Percentiles rank a stretch among this genome's conserved stretches.
phyloP scores from a whole-genome alignment of 2,888 invertebrate genomes.

The Drosophila villosipedis region DNA sequence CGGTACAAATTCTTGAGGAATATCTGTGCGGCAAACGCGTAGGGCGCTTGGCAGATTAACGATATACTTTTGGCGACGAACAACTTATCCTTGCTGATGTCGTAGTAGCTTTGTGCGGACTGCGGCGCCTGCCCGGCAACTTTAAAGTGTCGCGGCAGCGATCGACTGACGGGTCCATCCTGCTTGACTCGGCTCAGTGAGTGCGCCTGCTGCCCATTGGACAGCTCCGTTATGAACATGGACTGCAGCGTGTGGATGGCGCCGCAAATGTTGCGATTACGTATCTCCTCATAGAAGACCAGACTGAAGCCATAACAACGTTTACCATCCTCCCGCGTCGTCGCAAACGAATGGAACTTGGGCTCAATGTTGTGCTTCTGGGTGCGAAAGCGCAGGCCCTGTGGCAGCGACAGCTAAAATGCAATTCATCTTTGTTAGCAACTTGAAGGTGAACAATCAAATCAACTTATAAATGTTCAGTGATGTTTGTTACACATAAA shows the following conservation, averaged over 20 bases:
- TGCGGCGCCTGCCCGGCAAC: constrained; percentile 91
- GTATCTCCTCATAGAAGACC: constrained; percentile 98
- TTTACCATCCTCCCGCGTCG: constrained; percentile 98
- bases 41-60: constrained; percentile 95
- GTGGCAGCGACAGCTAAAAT: constrained; percentile 95
- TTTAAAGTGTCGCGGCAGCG: constrained; percentile 95
- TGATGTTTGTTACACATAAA: neutral
- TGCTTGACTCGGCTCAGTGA: constrained; percentile 88
- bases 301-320: constrained; percentile 97
- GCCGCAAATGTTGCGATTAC: constrained; percentile 95
- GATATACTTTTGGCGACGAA: constrained; percentile 98
- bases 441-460: constrained; percentile 21
- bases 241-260: constrained; percentile 96
- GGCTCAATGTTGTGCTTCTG: constrained; percentile 95
- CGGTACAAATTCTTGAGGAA: constrained; percentile 95
- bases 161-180: constrained; percentile 90
- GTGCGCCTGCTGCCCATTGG: constrained; percentile 91
- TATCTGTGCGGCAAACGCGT: constrained; percentile 93
- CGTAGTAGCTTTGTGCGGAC: constrained; percentile 94
- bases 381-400: constrained; percentile 96
- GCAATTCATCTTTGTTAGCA: constrained; percentile 6
- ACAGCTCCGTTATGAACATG: constrained; percentile 95
- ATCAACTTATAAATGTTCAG: constrained; percentile 16
- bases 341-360: constrained; percentile 97
- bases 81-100: constrained; percentile 96